Conservation (phyloP, 2,113 vertebrate species). For the Mus pahari region DNA sequence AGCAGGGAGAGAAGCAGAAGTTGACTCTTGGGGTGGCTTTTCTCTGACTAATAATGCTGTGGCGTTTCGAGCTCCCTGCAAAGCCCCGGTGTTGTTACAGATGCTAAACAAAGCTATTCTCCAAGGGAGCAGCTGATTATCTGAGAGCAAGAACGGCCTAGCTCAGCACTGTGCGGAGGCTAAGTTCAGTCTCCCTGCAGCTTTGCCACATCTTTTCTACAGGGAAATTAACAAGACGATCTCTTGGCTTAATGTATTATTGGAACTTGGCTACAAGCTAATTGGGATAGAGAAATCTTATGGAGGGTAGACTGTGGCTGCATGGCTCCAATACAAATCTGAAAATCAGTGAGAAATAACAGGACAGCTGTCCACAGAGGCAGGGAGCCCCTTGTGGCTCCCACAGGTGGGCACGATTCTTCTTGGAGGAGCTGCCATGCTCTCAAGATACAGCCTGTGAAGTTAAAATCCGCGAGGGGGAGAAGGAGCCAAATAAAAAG, state of each 20-base stretch:
- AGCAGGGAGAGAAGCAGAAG: conserved; percentile 16
- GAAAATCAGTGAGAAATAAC: background rate
- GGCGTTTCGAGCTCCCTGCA: conserved; percentile 37
- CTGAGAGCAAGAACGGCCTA: conserved; percentile 65
- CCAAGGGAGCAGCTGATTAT: conserved; percentile 66
- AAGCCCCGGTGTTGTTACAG: conserved; percentile 55
- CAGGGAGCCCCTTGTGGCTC: background rate
- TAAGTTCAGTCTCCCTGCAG: conserved; percentile 59
- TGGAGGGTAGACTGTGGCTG: background rate
- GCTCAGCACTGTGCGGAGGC: conserved; percentile 70
- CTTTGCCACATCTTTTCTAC: conserved; percentile 72
- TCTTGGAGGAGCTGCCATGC: background rate
- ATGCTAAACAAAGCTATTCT: conserved; percentile 71
- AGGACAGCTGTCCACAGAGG: background rate
- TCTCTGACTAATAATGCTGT: conserved; percentile 34
- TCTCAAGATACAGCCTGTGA: conserved; percentile 2
- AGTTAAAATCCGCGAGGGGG: background rate
- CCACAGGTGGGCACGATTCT: background rate
- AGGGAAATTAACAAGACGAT: conserved; percentile 81
- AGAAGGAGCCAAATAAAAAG: background rate
- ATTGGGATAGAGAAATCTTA: conserved; percentile 69
- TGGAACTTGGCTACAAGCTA: conserved; percentile 73
- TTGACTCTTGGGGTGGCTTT: background rate
- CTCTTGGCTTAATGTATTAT: conserved; percentile 70
- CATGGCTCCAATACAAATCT: conserved; percentile 2